Percentiles rank a stretch among this genome's conserved stretches.
Evolutionary conservation across 2,888 invertebrate species (phyloP).

Genomic region (Tetragnatha montana): DNA sequence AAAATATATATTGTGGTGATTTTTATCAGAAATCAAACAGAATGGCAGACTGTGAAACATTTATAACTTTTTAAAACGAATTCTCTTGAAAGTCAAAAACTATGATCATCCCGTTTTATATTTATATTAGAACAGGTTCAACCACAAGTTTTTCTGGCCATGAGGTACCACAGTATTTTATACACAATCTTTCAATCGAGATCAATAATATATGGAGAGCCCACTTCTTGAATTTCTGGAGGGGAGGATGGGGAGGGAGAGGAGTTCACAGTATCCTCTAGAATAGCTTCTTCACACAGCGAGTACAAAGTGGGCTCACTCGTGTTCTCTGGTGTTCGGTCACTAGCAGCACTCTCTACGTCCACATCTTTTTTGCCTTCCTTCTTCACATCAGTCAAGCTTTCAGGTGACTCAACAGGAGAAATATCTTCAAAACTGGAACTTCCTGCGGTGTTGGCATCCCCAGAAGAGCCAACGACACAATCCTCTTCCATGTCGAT

Average conservation of each 20-base stretch:
- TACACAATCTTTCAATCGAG: slow-evolving; percentile 5
- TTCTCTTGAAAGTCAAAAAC: too few species aligned
- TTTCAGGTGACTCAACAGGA: slow-evolving; percentile 3
- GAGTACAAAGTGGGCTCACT: slow-evolving; percentile 50
- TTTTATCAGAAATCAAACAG: too few species aligned
- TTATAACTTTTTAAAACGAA: too few species aligned
- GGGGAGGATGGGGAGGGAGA: neutral
- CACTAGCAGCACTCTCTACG: neutral
- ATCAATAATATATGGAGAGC: slow-evolving; percentile 34
- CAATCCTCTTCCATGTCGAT: slow-evolving; percentile 26
- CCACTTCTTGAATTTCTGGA: neutral
- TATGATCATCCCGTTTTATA: too few species aligned
- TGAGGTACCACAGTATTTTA: neutral
- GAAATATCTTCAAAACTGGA: slow-evolving; percentile 16
- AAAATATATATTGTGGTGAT: too few species aligned
- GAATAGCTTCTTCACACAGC: neutral
- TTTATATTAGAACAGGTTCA: too few species aligned
- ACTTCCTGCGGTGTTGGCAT: neutral
- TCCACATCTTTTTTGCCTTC: neutral
- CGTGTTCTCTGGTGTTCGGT: neutral
- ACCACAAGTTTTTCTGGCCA: too few species aligned
- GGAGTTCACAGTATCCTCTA: neutral
- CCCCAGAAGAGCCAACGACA: neutral
- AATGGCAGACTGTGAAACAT: too few species aligned
- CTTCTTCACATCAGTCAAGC: neutral